These are phyloP conservation scores for Epinotia nisella DNA, from an alignment of 2,888 invertebrate genomes.

Conservation along the genomic window DNA sequence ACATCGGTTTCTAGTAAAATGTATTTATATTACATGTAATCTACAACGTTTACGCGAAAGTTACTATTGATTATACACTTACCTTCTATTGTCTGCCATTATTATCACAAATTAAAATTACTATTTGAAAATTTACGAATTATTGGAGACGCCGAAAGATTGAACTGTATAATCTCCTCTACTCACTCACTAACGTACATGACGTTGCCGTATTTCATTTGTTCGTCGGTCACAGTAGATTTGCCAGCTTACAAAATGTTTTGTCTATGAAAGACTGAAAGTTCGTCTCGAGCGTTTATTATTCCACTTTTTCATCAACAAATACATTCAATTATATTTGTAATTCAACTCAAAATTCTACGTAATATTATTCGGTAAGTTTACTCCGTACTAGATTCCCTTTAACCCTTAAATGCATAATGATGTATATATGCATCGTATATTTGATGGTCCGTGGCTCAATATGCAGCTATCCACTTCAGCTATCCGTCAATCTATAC, in stretches of 20 bases:
- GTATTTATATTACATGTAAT: slow-evolving; percentile 30
- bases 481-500: too few relatives aligned
- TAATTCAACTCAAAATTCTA: too few relatives aligned
- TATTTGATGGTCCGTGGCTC: too few relatives aligned
- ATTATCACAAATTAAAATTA: slow-evolving; percentile 67
- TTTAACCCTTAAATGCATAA: too few relatives aligned
- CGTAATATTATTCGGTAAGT: too few relatives aligned
- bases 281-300: slow-evolving; percentile 49
- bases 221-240: slow-evolving; percentile 68
- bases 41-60: slow-evolving; percentile 28
- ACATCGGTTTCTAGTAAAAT: slow-evolving; percentile 59
- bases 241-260: slow-evolving; percentile 58
- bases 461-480: too few relatives aligned
- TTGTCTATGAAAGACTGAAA: slow-evolving; percentile 58
- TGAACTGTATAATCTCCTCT: slow-evolving; percentile 69
- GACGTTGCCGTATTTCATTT: slow-evolving; percentile 86
- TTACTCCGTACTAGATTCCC: too few relatives aligned
- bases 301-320: slow-evolving; percentile 8
- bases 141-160: slow-evolving; percentile 71
- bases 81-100: slow-evolving; percentile 86
- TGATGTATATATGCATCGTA: too few relatives aligned
- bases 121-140: slow-evolving; percentile 68
- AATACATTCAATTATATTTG: too few relatives aligned
- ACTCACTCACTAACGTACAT: slow-evolving; percentile 64
- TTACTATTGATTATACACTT: slow-evolving; percentile 55